A percentile compares a stretch with the other conserved stretches of the same genome.
Conservation (phyloP, 2,797 vertebrate species). For the Nyctibius grandis region DNA sequence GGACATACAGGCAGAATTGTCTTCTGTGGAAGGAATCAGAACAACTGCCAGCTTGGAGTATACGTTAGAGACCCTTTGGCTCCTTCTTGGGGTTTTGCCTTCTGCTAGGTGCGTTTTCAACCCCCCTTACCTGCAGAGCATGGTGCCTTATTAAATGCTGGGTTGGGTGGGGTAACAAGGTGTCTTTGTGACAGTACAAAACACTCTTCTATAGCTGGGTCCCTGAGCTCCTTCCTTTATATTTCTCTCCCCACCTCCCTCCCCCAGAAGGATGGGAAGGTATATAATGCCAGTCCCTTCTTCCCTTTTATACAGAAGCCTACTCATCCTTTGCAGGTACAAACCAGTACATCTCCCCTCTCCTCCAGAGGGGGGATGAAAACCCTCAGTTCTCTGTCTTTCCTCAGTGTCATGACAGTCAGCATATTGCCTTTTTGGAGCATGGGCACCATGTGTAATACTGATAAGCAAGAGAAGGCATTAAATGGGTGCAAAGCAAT, state of each 20-base stretch:
- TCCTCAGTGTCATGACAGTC: not conserved
- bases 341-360: not conserved
- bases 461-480: not conserved
- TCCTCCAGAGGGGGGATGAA: not conserved
- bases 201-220: not conserved
- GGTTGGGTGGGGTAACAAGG: not conserved
- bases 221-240: not conserved
- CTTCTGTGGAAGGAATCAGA: not conserved
- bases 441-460: not conserved
- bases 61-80: accelerated
- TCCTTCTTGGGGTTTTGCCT: not conserved
- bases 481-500: not conserved
- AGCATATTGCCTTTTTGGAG: not conserved
- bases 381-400: not conserved
- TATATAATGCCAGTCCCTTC: not conserved
- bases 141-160: accelerated
- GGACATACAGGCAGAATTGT: not conserved
- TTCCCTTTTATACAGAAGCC: not conserved
- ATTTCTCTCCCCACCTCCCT: not conserved
- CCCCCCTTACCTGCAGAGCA: not conserved
- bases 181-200: not conserved
- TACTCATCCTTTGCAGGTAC: not conserved
- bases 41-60: not conserved
- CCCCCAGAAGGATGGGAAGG: not conserved
- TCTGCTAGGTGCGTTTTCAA: not conserved